These are phyloP conservation scores for Chionoecetes opilio DNA, from an alignment of 1,140 invertebrate species.

Conservation along the genomic window DNA sequence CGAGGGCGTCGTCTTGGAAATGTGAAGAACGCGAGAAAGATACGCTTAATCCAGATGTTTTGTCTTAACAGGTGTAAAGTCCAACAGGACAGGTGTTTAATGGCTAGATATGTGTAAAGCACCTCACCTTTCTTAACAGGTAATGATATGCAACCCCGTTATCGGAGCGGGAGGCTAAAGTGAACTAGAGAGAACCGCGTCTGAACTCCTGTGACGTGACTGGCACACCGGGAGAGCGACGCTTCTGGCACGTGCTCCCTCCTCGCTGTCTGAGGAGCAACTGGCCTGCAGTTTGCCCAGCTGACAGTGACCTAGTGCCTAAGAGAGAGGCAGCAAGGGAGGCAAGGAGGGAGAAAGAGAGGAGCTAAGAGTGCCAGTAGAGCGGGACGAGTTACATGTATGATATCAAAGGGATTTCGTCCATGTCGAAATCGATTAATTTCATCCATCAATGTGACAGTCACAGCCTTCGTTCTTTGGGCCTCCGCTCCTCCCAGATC, in stretches of 20 bases:
- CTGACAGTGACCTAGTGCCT: not conserved
- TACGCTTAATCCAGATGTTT: not conserved
- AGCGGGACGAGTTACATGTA: not conserved
- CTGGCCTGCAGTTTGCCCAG: not conserved
- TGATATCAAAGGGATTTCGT: too few relatives aligned
- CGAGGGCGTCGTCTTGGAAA: not conserved
- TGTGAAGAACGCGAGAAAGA: not conserved
- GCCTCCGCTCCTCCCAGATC: too few relatives aligned
- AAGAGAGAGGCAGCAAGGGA: not conserved
- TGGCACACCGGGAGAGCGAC: not conserved
- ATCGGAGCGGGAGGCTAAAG: not conserved
- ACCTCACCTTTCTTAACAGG: not conserved
- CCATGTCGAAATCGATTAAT: too few relatives aligned
- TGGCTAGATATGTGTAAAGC: not conserved
- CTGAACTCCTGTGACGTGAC: not conserved
- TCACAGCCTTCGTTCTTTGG: too few relatives aligned
- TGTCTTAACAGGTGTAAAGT: not conserved
- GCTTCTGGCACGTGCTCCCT: not conserved
- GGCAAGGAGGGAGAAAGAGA: not conserved
- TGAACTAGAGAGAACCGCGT: not conserved
- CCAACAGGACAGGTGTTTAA: not conserved
- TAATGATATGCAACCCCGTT: not conserved
- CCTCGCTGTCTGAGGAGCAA: not conserved
- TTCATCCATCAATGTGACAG: too few relatives aligned
- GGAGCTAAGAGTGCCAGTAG: not conserved